Base-by-base conservation (phyloP, 1,140 invertebrate species). In the Lasioglossum albipes region DNA sequence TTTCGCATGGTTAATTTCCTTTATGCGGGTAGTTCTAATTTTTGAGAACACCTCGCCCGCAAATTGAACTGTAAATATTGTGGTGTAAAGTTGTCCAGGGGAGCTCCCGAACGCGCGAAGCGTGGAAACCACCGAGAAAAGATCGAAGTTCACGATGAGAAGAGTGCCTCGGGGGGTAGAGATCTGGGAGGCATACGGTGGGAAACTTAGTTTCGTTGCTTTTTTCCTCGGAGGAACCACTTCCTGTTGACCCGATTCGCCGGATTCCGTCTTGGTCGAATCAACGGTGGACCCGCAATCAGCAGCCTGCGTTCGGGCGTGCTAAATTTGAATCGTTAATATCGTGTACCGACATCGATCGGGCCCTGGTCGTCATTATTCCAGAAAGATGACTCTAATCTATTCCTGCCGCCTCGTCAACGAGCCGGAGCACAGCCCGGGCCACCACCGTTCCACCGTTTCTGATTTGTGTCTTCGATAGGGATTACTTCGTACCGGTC, bases 321-420 rank as follows among this genome's bases (percentile, higher is more conserved):
- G 84, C 77, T 85, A 85, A 85, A 85, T 85, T 72, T 64, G 82
- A 85, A 85, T 85, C 84, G 82, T 85, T 85, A 85, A 85, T 85
- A 84, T 84, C 82, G 77, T 72, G 73, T 75, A 73, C 68, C 77
- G 71, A 76, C 82, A 61, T 36, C 68, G 7, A 20, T 20, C 67
- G 49, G 41, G 41, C 52, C 77, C 13, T 16, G 13, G 77, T 72
- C 82, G 84, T 84, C 84, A 70, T 85, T 84, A 85, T 85, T 85
- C 84, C 84, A 84, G 82, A 81, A 85, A 85, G 82, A 85, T 85
- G 84, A 85, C 31, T 81, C 84, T 85, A 84, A 85, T 84, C 78
- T 84, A 65, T 85, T 71, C 82, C 42, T 31, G 64, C 57, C 57
- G 54, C 49, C 69, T 76, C 82, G 84, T 76, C 57, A 75, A 64